A percentile compares a stretch with the other conserved stretches of the same genome.
Evolutionary conservation across 2,113 vertebrate genomes (phyloP).

Genomic region (Casuarius casuarius): DNA sequence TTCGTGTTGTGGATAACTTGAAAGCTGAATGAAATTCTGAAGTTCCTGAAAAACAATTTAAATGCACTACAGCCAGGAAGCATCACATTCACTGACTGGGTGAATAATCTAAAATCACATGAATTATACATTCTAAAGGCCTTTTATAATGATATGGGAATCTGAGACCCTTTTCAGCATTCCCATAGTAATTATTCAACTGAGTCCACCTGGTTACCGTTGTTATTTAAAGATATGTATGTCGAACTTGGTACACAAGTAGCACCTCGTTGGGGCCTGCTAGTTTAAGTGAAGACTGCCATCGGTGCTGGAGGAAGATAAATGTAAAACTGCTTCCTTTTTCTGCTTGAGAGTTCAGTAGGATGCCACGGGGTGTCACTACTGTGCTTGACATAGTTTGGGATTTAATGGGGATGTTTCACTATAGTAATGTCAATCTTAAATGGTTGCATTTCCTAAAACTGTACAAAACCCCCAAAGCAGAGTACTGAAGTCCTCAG

Average conservation of each 20-base stretch:
- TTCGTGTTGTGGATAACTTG: background rate
- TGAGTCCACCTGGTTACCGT: background rate
- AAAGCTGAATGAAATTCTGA: background rate
- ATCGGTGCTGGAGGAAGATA: background rate
- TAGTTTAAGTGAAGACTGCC: no score
- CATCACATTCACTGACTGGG: background rate
- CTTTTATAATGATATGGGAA: background rate
- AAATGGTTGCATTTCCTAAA: background rate
- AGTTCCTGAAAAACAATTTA: background rate
- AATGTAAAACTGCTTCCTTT: fast-evolving
- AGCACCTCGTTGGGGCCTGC: fast-evolving
- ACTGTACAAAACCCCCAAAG: background rate
- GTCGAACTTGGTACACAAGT: background rate
- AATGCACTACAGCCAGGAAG: background rate
- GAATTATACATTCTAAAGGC: background rate
- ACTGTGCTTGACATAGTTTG: fast-evolving
- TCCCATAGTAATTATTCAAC: background rate
- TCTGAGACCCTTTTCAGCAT: background rate
- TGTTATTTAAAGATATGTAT: background rate
- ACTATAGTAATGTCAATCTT: background rate
- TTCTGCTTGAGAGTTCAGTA: background rate
- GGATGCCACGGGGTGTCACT: background rate
- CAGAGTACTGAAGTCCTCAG: background rate
- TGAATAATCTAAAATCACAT: background rate
- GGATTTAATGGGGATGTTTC: background rate